phyloP scores from a whole-genome alignment of 35 echinoderm and acorn worm genomes.

The Hemicentrotus pulcherrimus region DNA sequence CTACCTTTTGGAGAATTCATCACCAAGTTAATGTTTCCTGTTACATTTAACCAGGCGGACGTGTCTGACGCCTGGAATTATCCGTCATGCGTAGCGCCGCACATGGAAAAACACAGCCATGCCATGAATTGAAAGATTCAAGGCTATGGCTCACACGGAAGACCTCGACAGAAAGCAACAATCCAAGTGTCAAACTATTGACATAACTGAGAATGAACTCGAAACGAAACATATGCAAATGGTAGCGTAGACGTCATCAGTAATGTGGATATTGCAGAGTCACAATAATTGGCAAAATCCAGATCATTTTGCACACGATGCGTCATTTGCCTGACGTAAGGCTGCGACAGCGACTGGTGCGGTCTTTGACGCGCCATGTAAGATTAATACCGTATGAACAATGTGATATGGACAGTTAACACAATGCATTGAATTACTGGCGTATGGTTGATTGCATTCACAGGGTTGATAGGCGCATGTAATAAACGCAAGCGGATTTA shows the following conservation, averaged over 20 bases:
- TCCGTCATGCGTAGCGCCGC: neutral
- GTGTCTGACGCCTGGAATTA: neutral
- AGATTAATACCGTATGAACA: too few relatives aligned
- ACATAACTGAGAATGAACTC: neutral
- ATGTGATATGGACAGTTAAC: too few relatives aligned
- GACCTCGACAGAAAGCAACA: neutral
- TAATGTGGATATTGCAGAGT: neutral
- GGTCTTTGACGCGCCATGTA: too few relatives aligned
- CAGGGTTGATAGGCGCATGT: too few relatives aligned
- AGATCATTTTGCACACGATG: too few relatives aligned
- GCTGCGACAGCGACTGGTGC: too few relatives aligned
- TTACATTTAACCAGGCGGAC: conserved; percentile 10
- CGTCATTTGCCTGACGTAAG: too few relatives aligned
- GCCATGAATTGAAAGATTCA: neutral
- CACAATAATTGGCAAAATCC: neutral
- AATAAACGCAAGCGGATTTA: too few relatives aligned
- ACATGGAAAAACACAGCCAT: neutral
- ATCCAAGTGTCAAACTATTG: neutral
- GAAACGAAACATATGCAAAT: neutral
- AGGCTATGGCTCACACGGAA: neutral
- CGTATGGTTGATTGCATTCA: too few relatives aligned
- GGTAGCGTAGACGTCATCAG: neutral
- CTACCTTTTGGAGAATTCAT: neutral
- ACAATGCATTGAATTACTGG: too few relatives aligned
- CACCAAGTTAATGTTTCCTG: conserved; percentile 5